A percentile compares a stretch with the other conserved stretches of the same genome.
phyloP scores from a whole-genome alignment of 2,113 vertebrate species.

The Chiloscyllium plagiosum region DNA sequence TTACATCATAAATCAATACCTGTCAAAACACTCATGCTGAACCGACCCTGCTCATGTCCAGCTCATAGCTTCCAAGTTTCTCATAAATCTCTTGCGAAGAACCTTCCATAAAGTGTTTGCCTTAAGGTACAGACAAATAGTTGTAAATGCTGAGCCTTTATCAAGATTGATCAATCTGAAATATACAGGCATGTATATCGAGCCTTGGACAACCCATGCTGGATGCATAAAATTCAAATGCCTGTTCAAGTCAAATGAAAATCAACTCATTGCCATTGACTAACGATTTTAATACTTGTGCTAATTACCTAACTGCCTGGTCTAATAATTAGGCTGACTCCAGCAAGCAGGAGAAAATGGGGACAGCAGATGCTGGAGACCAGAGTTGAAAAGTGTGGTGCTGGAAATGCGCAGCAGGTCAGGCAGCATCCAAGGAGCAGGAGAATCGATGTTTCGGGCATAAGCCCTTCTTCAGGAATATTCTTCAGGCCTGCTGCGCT shows the following conservation, averaged over 20 bases:
- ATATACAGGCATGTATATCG: too few species aligned
- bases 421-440: too few species aligned
- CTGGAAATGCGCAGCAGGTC: too few species aligned
- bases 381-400: too few species aligned
- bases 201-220: not conserved
- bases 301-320: not conserved
- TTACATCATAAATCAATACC: too few species aligned
- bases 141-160: too few species aligned
- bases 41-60: not conserved
- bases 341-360: not conserved
- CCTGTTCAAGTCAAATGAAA: not conserved
- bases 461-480: too few species aligned
- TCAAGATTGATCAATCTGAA: too few species aligned
- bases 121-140: not conserved
- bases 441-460: too few species aligned
- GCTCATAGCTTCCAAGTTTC: not conserved
- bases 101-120: not conserved
- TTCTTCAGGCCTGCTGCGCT: too few species aligned
- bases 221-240: not conserved
- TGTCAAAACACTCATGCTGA: too few species aligned
- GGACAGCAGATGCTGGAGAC: too few species aligned
- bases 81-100: not conserved
- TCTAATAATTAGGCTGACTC: not conserved
- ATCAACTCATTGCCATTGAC: not conserved
- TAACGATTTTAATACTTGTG: not conserved